Evolutionary conservation across 1,140 invertebrate genomes (phyloP).

Genomic region (Diachasmimorpha longicaudata): DNA sequence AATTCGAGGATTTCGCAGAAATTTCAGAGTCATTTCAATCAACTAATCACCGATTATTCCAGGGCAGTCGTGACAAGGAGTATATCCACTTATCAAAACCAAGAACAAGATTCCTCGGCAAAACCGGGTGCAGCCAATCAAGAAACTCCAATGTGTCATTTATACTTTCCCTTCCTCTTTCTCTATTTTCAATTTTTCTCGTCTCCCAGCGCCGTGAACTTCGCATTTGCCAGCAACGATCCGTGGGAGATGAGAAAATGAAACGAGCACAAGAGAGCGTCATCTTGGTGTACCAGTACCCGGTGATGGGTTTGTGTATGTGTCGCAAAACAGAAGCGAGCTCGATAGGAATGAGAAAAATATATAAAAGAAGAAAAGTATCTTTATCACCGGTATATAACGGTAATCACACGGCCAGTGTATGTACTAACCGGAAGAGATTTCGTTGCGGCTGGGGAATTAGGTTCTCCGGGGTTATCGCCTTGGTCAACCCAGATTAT

Average conservation of each 20-base stretch:
- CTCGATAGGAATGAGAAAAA: background rate
- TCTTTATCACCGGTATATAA: slow-evolving; percentile 12
- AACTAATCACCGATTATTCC: background rate
- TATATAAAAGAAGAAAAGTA: background rate
- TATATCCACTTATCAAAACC: background rate
- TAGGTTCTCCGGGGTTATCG: slow-evolving; percentile 24
- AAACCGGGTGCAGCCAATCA: background rate
- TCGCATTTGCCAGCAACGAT: background rate
- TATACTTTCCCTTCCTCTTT: background rate
- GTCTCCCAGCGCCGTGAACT: background rate
- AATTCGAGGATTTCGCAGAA: no score
- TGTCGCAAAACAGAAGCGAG: background rate
- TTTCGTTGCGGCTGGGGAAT: slow-evolving; percentile 4
- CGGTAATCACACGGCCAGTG: slow-evolving; percentile 7
- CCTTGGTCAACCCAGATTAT: slow-evolving; percentile 3
- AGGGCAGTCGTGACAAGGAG: background rate
- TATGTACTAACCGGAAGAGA: slow-evolving; percentile 11
- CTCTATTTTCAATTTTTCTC: background rate
- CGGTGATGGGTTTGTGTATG: background rate
- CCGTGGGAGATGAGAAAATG: slow-evolving; percentile 22
- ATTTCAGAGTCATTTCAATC: no score
- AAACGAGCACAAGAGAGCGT: slow-evolving; percentile 13
- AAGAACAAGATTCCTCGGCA: background rate
- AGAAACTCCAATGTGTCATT: slow-evolving; percentile 12
- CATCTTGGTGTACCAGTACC: background rate